Evolutionary conservation across 2,797 vertebrate genomes (phyloP).

Genomic region (Mormyrops boulengeri): DNA sequence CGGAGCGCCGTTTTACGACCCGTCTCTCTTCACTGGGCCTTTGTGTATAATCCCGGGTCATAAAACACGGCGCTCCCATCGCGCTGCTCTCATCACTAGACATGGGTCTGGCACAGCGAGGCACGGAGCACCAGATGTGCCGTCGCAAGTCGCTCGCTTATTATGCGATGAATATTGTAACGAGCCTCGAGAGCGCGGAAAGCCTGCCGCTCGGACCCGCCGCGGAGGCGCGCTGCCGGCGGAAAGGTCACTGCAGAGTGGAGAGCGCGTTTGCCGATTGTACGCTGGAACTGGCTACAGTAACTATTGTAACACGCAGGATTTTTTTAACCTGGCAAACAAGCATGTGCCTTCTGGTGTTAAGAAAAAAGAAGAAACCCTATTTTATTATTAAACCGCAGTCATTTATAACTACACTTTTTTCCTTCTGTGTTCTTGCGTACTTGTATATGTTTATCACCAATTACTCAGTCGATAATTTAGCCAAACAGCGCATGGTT

Average conservation of each 20-base stretch:
- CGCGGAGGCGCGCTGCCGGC: background rate
- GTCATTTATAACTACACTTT: background rate
- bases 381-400: background rate
- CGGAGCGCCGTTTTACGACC: background rate
- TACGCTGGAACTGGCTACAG: background rate
- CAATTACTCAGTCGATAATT: background rate
- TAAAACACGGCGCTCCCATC: background rate
- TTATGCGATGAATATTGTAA: constrained; percentile 5
- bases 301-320: background rate
- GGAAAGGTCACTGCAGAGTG: background rate
- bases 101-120: background rate
- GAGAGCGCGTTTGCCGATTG: background rate
- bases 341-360: background rate
- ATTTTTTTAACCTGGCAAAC: background rate
- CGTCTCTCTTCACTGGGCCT: background rate
- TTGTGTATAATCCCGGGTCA: background rate
- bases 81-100: background rate
- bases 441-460: background rate
- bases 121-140: background rate
- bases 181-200: background rate
- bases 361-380: background rate
- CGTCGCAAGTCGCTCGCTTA: background rate
- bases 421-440: background rate
- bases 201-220: background rate
- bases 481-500: background rate